Percentiles rank a stretch among this genome's conserved stretches.
Evolutionary conservation across 2,113 vertebrate species (phyloP).

Genomic region (Muntiacus reevesi): DNA sequence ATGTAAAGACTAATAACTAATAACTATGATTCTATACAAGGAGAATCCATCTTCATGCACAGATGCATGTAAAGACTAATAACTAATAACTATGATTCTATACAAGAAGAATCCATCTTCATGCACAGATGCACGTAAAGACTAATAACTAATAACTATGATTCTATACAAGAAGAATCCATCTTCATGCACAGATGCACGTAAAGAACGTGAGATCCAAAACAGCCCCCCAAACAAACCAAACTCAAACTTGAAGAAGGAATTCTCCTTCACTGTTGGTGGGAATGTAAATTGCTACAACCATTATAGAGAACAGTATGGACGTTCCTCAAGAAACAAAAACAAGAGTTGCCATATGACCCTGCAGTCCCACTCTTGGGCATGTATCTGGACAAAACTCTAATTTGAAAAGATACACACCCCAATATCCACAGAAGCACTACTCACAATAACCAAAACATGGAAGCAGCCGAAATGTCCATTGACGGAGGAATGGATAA

Average conservation of each 20-base stretch:
- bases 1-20: not conserved
- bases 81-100: not conserved
- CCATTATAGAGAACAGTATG: not conserved
- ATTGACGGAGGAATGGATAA: not conserved
- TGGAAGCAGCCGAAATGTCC: not conserved
- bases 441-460: not conserved
- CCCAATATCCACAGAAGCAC: not conserved
- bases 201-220: not conserved
- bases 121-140: not conserved
- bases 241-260: not conserved
- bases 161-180: not conserved
- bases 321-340: not conserved
- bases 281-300: not conserved
- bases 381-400: not conserved
- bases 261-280: not conserved
- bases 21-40: not conserved
- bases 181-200: not conserved
- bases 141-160: not conserved
- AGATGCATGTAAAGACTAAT: not conserved
- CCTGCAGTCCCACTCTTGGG: not conserved
- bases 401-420: not conserved
- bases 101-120: not conserved
- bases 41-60: not conserved
- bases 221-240: not conserved
- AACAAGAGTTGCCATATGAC: not conserved